phyloP scores from a whole-genome alignment of 2,797 vertebrate species.

The Hybognathus amarus region DNA sequence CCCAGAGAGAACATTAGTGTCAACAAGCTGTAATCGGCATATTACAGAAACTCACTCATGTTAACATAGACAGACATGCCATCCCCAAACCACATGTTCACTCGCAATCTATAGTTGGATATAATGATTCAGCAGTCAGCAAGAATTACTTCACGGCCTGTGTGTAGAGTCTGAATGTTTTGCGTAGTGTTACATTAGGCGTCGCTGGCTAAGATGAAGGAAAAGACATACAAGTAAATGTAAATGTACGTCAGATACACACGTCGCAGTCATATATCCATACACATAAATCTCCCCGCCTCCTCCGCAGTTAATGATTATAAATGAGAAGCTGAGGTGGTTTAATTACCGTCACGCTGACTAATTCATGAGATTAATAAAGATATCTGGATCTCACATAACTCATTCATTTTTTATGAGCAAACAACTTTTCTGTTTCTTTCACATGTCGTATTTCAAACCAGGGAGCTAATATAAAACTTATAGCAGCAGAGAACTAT shows the following conservation, averaged over 20 bases:
- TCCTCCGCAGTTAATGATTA: slow-evolving; percentile 44
- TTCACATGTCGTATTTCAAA: slow-evolving; percentile 28
- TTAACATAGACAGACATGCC: slow-evolving; percentile 41
- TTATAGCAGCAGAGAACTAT: not conserved
- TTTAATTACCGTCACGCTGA: slow-evolving; percentile 36
- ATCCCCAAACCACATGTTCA: slow-evolving; percentile 32
- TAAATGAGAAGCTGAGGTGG: slow-evolving; percentile 46
- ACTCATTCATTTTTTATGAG: slow-evolving; percentile 38
- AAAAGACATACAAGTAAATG: slow-evolving; percentile 41
- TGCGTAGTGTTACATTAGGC: slow-evolving; percentile 3
- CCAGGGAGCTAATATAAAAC: slow-evolving; percentile 22
- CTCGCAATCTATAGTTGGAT: not conserved
- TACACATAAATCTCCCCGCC: slow-evolving; percentile 6
- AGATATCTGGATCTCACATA: slow-evolving; percentile 33
- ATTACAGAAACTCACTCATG: slow-evolving; percentile 40
- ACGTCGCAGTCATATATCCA: slow-evolving; percentile 14
- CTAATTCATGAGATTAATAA: slow-evolving; percentile 52
- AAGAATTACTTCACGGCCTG: not conserved
- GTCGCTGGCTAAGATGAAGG: slow-evolving; percentile 17
- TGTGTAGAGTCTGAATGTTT: not conserved
- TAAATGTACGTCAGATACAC: slow-evolving; percentile 43
- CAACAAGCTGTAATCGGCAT: slow-evolving; percentile 46
- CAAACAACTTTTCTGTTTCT: slow-evolving; percentile 47
- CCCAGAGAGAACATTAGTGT: slow-evolving; percentile 42
- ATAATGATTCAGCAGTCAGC: slow-evolving; percentile 52